Conservation (phyloP, 2,113 vertebrate species). For the Grantiella picta region DNA sequence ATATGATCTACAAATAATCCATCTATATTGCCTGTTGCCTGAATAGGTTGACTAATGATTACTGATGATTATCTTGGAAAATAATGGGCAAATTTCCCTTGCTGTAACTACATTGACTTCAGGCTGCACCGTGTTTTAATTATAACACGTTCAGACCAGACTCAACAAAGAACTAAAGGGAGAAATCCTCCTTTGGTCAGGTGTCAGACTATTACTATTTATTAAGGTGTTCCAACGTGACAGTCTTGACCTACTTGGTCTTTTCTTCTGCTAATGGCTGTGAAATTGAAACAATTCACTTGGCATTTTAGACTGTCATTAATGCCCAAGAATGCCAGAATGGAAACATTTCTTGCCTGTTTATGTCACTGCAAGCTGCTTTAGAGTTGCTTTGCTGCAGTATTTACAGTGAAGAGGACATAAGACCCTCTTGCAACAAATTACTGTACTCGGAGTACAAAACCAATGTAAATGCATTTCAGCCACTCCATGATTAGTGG, state of each 20-base stretch:
- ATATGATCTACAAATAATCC: constrained; percentile 2
- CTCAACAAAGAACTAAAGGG: background rate
- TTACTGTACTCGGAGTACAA: background rate
- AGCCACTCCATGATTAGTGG: background rate
- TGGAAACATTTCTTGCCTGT: background rate
- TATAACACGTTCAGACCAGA: background rate
- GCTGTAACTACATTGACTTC: background rate
- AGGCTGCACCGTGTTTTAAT: constrained; percentile 29
- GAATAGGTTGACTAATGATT: constrained; percentile 38
- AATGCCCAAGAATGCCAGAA: background rate
- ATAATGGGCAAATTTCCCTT: constrained; percentile 31
- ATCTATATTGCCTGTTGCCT: constrained; percentile 10
- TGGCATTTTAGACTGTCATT: constrained; percentile 20
- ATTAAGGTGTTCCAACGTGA: constrained; percentile 40
- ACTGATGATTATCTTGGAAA: constrained; percentile 37
- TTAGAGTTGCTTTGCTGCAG: background rate
- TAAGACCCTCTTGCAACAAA: background rate
- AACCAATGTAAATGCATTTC: constrained; percentile 13
- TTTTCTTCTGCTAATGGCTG: constrained; percentile 41
- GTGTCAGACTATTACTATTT: constrained; percentile 43
- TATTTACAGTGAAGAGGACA: background rate
- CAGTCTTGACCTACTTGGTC: constrained; percentile 20
- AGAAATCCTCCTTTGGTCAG: background rate
- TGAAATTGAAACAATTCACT: constrained; percentile 53
- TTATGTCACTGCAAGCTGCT: constrained; percentile 16